These are phyloP conservation scores for Dipodomys stephensi DNA, from an alignment of 2,113 vertebrate species.

Conservation along the genomic window DNA sequence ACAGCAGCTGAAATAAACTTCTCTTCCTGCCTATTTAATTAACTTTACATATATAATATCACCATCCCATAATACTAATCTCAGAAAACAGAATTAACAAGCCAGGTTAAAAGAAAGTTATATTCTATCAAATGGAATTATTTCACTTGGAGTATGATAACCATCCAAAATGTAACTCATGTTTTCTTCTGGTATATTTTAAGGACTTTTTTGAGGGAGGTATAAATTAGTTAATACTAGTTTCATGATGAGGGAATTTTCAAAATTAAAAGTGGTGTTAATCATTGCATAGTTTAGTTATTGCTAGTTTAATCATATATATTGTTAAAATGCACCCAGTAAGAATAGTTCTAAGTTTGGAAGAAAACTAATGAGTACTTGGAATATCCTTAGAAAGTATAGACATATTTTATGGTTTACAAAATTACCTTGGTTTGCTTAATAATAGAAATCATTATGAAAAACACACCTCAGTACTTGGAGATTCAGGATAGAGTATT, in stretches of 20 bases:
- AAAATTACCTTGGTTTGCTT: conserved; percentile 43
- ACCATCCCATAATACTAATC: not conserved
- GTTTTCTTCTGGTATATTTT: conserved; percentile 31
- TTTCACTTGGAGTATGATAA: conserved; percentile 20
- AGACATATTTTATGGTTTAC: conserved; percentile 1
- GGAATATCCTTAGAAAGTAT: conserved; percentile 6
- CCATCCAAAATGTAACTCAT: conserved; percentile 37
- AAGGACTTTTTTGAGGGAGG: not conserved
- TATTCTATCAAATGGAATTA: not conserved
- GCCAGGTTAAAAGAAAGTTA: not conserved
- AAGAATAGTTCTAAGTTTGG: not conserved
- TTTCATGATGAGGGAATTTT: conserved; percentile 54
- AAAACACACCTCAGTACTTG: conserved; percentile 47
- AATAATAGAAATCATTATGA: not conserved
- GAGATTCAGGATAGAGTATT: conserved; percentile 25
- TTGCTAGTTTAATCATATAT: not conserved
- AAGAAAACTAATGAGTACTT: not conserved
- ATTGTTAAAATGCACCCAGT: not conserved
- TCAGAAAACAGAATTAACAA: conserved; percentile 29
- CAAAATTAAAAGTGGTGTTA: conserved; percentile 33
- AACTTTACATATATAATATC: not conserved
- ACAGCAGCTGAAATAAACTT: too few species aligned
- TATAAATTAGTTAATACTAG: conserved; percentile 16
- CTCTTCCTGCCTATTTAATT: too few species aligned
- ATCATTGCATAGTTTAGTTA: not conserved